These are phyloP conservation scores for Hesperophylax magnus DNA, from an alignment of 1,140 invertebrate genomes.

Conservation along the genomic window DNA sequence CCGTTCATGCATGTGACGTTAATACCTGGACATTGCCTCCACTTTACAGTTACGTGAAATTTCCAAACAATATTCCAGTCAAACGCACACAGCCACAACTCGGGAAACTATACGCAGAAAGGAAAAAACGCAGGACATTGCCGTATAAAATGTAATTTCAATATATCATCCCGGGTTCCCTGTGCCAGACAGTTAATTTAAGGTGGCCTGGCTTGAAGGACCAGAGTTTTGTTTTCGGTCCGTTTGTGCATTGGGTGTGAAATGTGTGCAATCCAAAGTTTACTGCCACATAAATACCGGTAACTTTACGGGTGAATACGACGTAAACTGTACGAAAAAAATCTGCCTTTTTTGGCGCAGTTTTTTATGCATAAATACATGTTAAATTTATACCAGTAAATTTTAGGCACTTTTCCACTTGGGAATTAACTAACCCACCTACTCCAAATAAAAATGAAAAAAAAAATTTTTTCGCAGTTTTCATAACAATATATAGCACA, in stretches of 20 bases:
- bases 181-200: conserved; percentile 53
- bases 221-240: conserved; percentile 27
- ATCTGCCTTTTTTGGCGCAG: too few species aligned
- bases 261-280: conserved; percentile 40
- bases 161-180: conserved; percentile 51
- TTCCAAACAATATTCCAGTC: not conserved
- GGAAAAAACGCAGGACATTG: conserved; percentile 40
- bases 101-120: conserved; percentile 18
- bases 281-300: conserved; percentile 16
- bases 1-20: conserved; percentile 33
- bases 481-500: too few species aligned
- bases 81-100: conserved; percentile 14
- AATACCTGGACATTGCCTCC: conserved; percentile 29
- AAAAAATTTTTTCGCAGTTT: too few species aligned
- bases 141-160: conserved; percentile 53
- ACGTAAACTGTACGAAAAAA: too few species aligned
- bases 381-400: too few species aligned
- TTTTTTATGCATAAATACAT: too few species aligned
- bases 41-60: conserved; percentile 33
- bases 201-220: conserved; percentile 42
- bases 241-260: conserved; percentile 26
- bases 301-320: not conserved
- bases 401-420: too few species aligned
- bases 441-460: too few species aligned
- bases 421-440: too few species aligned